Conservation (phyloP, 2,797 vertebrate species). For the Petrocephalus sullivani region DNA sequence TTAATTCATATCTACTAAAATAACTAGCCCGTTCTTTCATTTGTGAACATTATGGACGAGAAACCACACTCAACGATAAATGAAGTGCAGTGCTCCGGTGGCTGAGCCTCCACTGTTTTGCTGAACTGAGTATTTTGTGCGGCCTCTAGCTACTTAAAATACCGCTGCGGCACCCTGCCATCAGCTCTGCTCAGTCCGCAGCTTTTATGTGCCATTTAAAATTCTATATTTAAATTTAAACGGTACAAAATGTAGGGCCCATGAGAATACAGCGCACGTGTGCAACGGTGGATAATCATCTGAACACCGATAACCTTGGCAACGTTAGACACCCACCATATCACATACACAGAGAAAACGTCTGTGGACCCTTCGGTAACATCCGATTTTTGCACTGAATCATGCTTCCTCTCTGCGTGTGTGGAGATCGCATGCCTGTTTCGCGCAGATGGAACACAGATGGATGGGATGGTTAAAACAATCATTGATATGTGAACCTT, state of each 20-base stretch:
- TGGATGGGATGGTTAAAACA: constrained; percentile 5
- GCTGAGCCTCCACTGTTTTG: background rate
- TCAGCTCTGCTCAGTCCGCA: background rate
- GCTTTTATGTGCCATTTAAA: background rate
- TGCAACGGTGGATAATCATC: background rate
- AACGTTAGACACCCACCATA: background rate
- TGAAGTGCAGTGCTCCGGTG: background rate
- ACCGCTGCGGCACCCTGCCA: background rate
- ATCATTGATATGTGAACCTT: background rate
- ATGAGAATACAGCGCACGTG: background rate
- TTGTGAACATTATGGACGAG: background rate
- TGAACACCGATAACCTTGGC: background rate
- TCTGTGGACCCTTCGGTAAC: background rate
- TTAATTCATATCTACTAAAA: background rate
- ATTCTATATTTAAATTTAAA: constrained; percentile 2
- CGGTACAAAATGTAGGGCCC: background rate
- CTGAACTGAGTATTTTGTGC: background rate
- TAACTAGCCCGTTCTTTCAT: background rate
- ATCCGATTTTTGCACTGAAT: background rate
- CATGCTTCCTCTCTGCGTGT: background rate
- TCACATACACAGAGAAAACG: background rate
- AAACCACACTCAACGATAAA: background rate
- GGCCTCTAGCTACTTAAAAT: background rate
- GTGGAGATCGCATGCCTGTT: background rate
- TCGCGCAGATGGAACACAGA: background rate